Conservation (phyloP, 2,113 vertebrate genomes). For the Nothocercus nigrocapillus region DNA sequence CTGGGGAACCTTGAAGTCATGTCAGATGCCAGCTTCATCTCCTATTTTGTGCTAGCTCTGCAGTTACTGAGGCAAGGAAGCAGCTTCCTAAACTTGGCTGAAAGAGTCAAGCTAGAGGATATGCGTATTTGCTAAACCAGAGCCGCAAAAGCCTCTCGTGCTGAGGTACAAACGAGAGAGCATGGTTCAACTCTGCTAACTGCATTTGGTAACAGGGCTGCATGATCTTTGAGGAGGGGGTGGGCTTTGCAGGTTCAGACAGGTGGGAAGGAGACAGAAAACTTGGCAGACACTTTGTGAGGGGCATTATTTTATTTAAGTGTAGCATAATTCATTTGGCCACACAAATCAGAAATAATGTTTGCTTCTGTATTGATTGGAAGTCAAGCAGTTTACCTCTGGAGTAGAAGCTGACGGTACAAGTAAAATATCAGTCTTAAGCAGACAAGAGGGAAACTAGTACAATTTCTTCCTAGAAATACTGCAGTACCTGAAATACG, state of each 20-base stretch:
- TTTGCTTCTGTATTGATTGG: not conserved
- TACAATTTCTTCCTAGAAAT: not conserved
- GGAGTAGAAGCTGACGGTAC: not conserved
- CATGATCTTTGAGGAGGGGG: not conserved
- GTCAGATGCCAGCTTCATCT: not conserved
- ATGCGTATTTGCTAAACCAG: not conserved
- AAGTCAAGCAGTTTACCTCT: not conserved
- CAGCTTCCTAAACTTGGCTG: not conserved
- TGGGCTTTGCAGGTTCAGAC: not conserved
- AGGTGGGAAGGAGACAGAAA: not conserved
- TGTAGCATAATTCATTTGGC: not conserved
- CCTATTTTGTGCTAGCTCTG: not conserved
- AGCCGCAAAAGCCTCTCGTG: not conserved
- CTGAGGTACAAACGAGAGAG: not conserved
- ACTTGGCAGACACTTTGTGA: not conserved
- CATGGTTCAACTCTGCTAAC: not conserved
- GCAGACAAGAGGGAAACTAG: not conserved
- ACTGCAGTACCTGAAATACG: not conserved
- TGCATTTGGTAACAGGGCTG: not conserved
- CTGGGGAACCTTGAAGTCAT: fast-evolving
- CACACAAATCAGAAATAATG: not conserved
- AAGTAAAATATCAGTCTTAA: not conserved
- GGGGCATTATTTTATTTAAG: not conserved
- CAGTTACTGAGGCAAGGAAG: not conserved
- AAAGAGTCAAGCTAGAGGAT: not conserved